Base-by-base conservation (phyloP, 2,888 invertebrate species). In the Catocala sponsa region DNA sequence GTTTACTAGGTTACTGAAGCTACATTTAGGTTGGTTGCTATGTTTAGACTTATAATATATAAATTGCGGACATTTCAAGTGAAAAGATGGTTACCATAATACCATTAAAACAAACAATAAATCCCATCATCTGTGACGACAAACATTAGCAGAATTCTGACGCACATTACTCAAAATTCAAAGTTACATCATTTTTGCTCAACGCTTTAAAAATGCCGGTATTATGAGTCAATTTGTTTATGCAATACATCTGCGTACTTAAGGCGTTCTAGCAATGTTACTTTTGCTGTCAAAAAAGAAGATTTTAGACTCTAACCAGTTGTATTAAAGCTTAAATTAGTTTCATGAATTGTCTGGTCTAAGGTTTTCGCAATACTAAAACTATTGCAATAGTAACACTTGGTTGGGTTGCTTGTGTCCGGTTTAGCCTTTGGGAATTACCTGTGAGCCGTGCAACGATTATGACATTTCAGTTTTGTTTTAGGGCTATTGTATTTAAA, bases 371-470 rank as follows among this genome's bases (percentile, higher is more conserved):
- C 41, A 0, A 10, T 33, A 47, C 11, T 51, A 50, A 62, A 63
- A 56, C 51, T 63, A 60, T 59, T 65, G 66, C 66, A 67, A 52
- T 67, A 48, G 55, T 55, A 60, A 43, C 61, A 62, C 35, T 65
- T 13, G 49, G 53, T 70, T 63, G 61, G 61, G 59, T 74, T 67
- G 59, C n/a, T 32, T 44, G 51, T 63, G 57, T 78, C 75, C 76
- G 76, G 59, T 62, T n/a, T 7, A 46, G 60, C 64, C 64, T 67
- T 72, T 70, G 65, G 70, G 65, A 70, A 70, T 74, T 74, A 70
- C 51, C 49, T 32, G 53, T 65, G 43, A 61, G 54, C 48, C 69
- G 61, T 62, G 48, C 12, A 35, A 25, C 46, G 43, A 57, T 74
- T 74, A 64, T 66, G 68, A 69, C 68, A 74, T 52, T 13, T 56